Base-by-base conservation (phyloP, 2,888 invertebrate genomes). In the Xestia rhomboidea region DNA sequence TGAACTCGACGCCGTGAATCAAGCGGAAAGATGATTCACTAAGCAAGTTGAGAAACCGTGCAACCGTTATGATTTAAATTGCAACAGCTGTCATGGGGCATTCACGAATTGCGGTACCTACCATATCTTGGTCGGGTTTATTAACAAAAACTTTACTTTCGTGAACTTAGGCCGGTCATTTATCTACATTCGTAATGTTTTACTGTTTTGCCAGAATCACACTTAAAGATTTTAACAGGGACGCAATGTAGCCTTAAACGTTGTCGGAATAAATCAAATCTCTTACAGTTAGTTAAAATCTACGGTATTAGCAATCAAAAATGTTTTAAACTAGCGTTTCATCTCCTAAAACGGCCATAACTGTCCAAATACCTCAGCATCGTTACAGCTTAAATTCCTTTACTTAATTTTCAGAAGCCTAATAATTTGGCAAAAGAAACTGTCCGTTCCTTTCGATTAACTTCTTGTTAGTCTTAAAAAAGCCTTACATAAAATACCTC, bases 51-150 rank as follows among this genome's bases (percentile, higher is more conserved):
- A 94, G 95, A 95, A 93, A 92, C 75, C 88, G 85, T 93, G 91
- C 89, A 93, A 95, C 96, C 95, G 96, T 96, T 96, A 96, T 94
- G 95, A 94, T 95, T 95, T 94, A 93, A 96, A 95, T 94, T 95
- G 93, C 93, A 93, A 93, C 93, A 94, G 94, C 93, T 94, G 95
- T 93, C 93, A 93, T 89, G 91, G 91, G 91, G 92, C 92, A 93
- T 92, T 92, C 92, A 93, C 92, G 92, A 91, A 91, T 95, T 95
- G 94, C 95, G 95, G 95, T 94, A 95, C 93, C 91, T 86, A 92
- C 93, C 34, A 92, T 95, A 93, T 90, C 91, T 91, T 90, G 89
- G 90, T 88, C 88, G 89, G 82, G 74, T 87, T 67, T 84, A 84
- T 85, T 86, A 84, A 83, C 80, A 81, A 86, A 86, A 82, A 82